These are phyloP conservation scores for Lophotis ruficrista DNA, from an alignment of 2,113 vertebrate genomes.

Conservation along the genomic window DNA sequence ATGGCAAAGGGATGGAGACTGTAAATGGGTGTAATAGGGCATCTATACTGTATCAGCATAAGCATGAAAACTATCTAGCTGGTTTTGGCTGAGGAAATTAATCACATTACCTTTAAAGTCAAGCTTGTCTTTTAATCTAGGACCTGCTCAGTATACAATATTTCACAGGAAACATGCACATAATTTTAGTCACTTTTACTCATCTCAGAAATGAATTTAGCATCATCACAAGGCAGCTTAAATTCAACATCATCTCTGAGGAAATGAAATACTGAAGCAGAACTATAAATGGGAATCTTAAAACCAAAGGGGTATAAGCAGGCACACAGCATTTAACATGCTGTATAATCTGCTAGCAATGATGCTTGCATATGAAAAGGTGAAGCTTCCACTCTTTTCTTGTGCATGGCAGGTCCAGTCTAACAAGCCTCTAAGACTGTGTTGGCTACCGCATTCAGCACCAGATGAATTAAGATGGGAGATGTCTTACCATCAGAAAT, in stretches of 20 bases:
- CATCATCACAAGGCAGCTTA: slow-evolving; percentile 48
- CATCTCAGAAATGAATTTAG: slow-evolving; percentile 34
- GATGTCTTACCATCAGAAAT: slow-evolving; percentile 68
- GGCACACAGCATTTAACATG: neutral
- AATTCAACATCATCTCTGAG: slow-evolving; percentile 20
- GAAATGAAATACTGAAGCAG: slow-evolving; percentile 43
- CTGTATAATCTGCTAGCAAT: neutral
- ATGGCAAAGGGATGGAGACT: neutral
- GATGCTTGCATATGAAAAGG: neutral
- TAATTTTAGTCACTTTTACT: slow-evolving; percentile 51
- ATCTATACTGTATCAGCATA: neutral
- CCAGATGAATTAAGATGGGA: slow-evolving; percentile 42
- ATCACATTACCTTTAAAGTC: slow-evolving; percentile 8
- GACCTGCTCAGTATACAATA: neutral
- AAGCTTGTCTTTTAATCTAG: slow-evolving; percentile 15
- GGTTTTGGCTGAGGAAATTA: neutral
- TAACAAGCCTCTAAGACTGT: neutral
- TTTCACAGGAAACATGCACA: slow-evolving; percentile 36
- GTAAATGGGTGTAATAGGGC: slow-evolving; percentile 35
- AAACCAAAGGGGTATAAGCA: neutral
- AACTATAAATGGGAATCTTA: slow-evolving; percentile 31
- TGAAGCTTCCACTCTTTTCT: neutral
- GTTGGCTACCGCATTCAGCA: slow-evolving; percentile 24
- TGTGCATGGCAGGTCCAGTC: neutral
- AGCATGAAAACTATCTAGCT: slow-evolving; percentile 10